Conservation (phyloP, 2,113 vertebrate species). For the Oryctolagus cuniculus region DNA sequence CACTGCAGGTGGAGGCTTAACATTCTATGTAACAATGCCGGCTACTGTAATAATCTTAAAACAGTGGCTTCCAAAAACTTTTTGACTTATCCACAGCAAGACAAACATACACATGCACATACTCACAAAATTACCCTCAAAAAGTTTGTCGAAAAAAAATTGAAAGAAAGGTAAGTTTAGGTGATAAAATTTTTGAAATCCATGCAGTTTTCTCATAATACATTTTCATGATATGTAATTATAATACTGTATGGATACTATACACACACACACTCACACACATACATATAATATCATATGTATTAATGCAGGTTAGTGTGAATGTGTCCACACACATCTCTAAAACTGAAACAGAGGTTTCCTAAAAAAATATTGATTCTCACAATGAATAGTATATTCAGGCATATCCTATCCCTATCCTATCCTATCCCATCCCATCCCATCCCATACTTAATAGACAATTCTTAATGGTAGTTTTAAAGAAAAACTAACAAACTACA, state of each 20-base stretch:
- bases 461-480: neutral
- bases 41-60: neutral
- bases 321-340: neutral
- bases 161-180: too few relatives aligned
- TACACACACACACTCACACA: too few relatives aligned
- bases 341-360: neutral
- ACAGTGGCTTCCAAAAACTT: neutral
- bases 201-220: too few relatives aligned
- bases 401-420: neutral
- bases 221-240: too few relatives aligned
- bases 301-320: neutral
- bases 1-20: too few relatives aligned
- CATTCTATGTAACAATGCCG: too few relatives aligned
- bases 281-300: too few relatives aligned
- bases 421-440: neutral
- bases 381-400: neutral
- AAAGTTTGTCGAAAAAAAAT: too few relatives aligned
- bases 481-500: neutral
- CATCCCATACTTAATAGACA: neutral
- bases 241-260: too few relatives aligned
- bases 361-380: neutral
- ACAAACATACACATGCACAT: neutral
- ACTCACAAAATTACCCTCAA: too few relatives aligned
- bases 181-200: too few relatives aligned
- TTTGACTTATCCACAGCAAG: neutral